Evolutionary conservation across 2,888 invertebrate genomes (phyloP), one percentile per base, ranked within the genome.

Genomic region (Chrysodeixis includens): DNA sequence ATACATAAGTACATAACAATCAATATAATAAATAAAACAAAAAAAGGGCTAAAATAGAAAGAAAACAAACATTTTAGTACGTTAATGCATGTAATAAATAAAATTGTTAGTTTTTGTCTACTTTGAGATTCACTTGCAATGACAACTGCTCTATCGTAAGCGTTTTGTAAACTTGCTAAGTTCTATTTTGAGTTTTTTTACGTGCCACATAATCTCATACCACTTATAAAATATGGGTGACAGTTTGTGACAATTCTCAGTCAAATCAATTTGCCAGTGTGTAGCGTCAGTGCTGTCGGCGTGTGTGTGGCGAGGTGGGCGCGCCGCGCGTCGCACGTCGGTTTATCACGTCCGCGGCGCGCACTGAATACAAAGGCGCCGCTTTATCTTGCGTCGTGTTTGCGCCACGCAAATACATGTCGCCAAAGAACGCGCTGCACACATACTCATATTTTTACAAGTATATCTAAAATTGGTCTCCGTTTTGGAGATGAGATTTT

Each of bases 291-390:
- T 20, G 8, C 20, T 10, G 9, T 9, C 16, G 16, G 18, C 9
- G 18, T 4, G 40, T 35, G 12, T 35, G 12, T 35, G 22, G 55
- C 44, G 54, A 22, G 16, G 4, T 40, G 4, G 30, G 52, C 56
- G 49, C 58, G 62, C 56, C 32, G 26, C 26, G 16, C 9, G 22
- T 30, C 52, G 22, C 26, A 56, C 62, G 56, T 20, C 65, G 63
- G 66, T 62, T 66, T 66, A 66, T 82, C 79, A 79, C 82, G 83
- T 74, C 40, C 53, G 62, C 26, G 64, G 74, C 83, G 79, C 78
- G 71, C 60, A 53, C 61, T 58, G 73, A 74, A 81, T 82, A 74
- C 53, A 62, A 57, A 22, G 53, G 14, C 56, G 49, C 14, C 49
- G 70, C 46, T 71, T 67, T 71, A 60, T 59, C 61, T 71, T 53